Base-by-base conservation (phyloP, 2,888 invertebrate species). In the Parasteatoda lunata region DNA sequence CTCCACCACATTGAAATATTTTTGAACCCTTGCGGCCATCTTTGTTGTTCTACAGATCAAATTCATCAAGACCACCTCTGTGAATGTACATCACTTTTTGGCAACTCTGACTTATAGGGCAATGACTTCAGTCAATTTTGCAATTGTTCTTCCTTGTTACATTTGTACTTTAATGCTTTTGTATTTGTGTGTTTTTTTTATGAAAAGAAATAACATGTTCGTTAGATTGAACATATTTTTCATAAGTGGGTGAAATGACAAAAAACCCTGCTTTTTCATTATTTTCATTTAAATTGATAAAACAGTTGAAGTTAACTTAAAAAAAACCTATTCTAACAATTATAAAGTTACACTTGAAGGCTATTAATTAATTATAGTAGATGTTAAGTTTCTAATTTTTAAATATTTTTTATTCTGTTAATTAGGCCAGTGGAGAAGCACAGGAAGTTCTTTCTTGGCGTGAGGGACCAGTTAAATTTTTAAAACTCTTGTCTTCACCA, bases 401-500 rank as follows among this genome's bases (percentile, higher is more conserved):
- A n/a, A n/a, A n/a, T n/a, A n/a, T n/a, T n/a, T n/a, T n/a, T 30
- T 30, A 30, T 30, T 30, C 30, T 30, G 85, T 92, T 52, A 93
- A 93, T 48, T 92, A 97, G 95, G 96, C 96, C 8, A 96, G 95
- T 90, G 98, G 98, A 47, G 98, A 98, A 92, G 98, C 98, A 3
- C 95, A 96, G 88, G 98, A 98, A 92, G 96, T 98, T 49, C 92
- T 99, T 87, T 98, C 98, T 4, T 97, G 98, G 95, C 94, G 97
- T 77, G 97, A 98, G 92, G 97, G 98, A 78, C 95, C 95, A 89
- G 96, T 98, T 75, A 94, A 95, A 87, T 94, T 95, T 81, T 93
- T 98, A 89, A 95, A 96, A 92, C 94, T 98, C 90, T 93, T 98
- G 91, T 97, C 97, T 8, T 95, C 95, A 84, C 97, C 98, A 47